Evolutionary conservation across 1,140 invertebrate genomes (phyloP).

Genomic region (Oncopeltus fasciatus): DNA sequence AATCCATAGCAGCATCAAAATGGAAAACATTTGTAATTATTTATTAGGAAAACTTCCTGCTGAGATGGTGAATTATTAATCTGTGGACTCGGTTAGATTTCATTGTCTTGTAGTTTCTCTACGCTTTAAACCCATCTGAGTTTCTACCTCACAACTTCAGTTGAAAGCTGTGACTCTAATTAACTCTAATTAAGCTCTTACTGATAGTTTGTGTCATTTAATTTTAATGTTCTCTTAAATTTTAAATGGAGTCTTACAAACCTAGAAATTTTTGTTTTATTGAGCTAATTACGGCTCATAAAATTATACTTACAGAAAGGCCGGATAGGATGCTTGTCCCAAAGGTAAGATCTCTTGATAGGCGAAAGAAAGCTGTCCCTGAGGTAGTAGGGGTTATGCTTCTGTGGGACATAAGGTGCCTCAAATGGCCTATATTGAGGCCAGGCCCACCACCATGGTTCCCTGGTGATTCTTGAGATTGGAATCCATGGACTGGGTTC

Average conservation of each 20-base stretch:
- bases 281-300: neutral
- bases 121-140: too few species aligned
- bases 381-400: constrained; percentile 59
- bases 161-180: too few species aligned
- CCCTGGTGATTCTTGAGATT: constrained; percentile 58
- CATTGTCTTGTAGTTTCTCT: too few species aligned
- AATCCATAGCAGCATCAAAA: too few species aligned
- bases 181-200: too few species aligned
- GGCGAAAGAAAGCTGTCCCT: constrained; percentile 75
- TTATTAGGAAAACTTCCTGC: too few species aligned
- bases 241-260: neutral
- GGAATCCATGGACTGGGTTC: constrained; percentile 60
- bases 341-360: constrained; percentile 72
- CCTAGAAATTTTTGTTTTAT: neutral
- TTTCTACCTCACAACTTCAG: too few species aligned
- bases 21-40: too few species aligned
- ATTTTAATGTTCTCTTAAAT: neutral
- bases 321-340: constrained; percentile 74
- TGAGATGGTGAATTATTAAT: too few species aligned
- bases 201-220: neutral
- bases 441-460: constrained; percentile 74
- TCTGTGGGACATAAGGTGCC: constrained; percentile 29
- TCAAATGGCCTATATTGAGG: constrained; percentile 59
- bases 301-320: constrained; percentile 52
- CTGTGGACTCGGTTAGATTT: too few species aligned